Conservation (phyloP, 2,113 vertebrate species). For the Corynorhinus townsendii region DNA sequence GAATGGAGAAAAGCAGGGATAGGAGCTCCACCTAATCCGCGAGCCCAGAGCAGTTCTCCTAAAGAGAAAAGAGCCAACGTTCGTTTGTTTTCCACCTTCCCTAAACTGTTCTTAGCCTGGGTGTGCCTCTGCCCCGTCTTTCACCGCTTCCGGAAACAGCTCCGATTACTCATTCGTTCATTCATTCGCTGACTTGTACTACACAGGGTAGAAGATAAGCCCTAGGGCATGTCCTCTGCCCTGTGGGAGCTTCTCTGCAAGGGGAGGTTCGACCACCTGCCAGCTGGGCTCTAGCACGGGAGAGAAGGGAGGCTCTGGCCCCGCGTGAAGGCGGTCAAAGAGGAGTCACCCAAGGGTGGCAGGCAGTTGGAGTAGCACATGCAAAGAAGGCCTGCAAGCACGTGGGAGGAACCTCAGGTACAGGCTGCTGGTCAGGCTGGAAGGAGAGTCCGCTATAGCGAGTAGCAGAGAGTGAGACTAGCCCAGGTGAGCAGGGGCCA, state of each 20-base stretch:
- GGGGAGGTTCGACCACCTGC: not conserved
- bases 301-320: not conserved
- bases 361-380: not conserved
- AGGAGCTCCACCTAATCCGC: not conserved
- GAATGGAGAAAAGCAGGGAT: not conserved
- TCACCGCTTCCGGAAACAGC: not conserved
- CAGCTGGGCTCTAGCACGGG: not conserved
- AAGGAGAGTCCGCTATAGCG: not conserved
- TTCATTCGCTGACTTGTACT: not conserved
- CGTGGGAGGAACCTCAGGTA: not conserved
- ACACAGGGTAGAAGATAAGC: not conserved
- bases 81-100: not conserved
- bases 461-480: not conserved
- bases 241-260: not conserved
- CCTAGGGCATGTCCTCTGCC: not conserved
- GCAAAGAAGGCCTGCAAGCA: not conserved
- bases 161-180: not conserved
- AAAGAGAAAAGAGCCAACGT: not conserved
- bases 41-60: not conserved
- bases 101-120: not conserved
- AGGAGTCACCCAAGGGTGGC: no score
- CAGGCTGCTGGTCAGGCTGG: not conserved
- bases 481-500: not conserved
- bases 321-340: not conserved
- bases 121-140: not conserved